These are phyloP conservation scores for Hofmannophila pseudospretella DNA, from an alignment of 2,888 invertebrate species.

Conservation along the genomic window DNA sequence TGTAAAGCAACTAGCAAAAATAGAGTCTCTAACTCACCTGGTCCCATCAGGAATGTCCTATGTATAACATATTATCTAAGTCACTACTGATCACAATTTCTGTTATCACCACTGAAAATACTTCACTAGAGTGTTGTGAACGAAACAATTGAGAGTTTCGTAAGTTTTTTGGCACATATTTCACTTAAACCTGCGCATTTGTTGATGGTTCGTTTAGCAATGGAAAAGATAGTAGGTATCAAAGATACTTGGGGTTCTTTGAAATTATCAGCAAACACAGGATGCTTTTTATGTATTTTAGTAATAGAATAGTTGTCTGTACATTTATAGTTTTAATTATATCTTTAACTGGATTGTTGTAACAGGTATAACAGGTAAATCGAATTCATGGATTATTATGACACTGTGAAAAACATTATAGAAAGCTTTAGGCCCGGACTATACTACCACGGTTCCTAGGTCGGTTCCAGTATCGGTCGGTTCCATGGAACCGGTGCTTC, in stretches of 20 bases:
- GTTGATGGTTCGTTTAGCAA: slow-evolving; percentile 28
- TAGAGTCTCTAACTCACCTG: slow-evolving; percentile 32
- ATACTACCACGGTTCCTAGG: too few species aligned
- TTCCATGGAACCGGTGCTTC: too few species aligned
- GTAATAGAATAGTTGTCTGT: too few species aligned
- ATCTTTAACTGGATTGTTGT: too few species aligned
- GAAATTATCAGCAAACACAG: slow-evolving; percentile 7
- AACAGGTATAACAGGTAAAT: too few species aligned
- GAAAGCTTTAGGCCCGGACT: too few species aligned
- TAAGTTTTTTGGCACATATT: background rate
- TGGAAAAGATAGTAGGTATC: slow-evolving; percentile 30
- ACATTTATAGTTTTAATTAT: too few species aligned
- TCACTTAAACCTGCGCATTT: slow-evolving; percentile 14
- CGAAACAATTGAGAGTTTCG: background rate
- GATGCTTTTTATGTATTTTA: too few species aligned
- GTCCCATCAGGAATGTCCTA: slow-evolving; percentile 40
- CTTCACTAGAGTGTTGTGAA: background rate
- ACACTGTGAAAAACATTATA: too few species aligned
- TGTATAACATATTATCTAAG: slow-evolving; percentile 33
- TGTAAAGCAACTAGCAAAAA: background rate
- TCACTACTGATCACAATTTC: background rate
- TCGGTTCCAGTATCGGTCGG: too few species aligned
- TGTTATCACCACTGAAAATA: background rate
- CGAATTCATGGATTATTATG: too few species aligned
- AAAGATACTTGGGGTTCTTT: slow-evolving; percentile 29